A percentile compares a stretch with the other conserved stretches of the same genome.
Evolutionary conservation across 2,113 vertebrate species (phyloP).

Genomic region (Pomatorhinus ruficollis): DNA sequence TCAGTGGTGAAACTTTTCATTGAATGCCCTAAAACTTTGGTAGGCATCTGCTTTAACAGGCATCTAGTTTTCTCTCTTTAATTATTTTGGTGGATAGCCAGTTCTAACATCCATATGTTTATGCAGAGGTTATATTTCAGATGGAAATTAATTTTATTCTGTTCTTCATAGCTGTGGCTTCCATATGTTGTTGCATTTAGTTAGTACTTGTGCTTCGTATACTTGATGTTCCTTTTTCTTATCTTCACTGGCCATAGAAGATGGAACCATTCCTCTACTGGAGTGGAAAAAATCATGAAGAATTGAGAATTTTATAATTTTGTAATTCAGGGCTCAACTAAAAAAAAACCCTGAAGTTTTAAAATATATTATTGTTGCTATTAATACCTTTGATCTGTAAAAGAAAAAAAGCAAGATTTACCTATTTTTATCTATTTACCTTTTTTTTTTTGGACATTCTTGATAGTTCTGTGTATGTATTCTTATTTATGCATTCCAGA

Average conservation of each 20-base stretch:
- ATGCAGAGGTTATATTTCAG: conserved; percentile 12
- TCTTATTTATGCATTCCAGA: neutral
- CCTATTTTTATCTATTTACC: neutral
- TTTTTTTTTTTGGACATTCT: neutral
- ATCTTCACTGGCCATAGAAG: neutral
- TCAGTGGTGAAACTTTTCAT: neutral
- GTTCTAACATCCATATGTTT: conserved; percentile 22
- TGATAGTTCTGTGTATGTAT: neutral
- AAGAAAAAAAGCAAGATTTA: neutral
- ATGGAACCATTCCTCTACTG: neutral
- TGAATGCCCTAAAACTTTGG: neutral
- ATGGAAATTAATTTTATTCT: neutral
- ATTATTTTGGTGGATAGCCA: conserved; percentile 30
- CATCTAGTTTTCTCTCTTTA: neutral
- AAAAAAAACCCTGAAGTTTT: neutral
- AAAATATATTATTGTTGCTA: neutral
- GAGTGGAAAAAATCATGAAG: neutral
- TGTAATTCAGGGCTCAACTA: neutral
- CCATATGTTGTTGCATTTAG: neutral
- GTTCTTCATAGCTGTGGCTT: neutral
- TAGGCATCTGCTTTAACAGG: neutral
- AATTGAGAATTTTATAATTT: neutral
- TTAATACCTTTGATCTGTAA: neutral
- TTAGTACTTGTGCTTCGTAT: neutral
- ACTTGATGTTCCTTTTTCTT: neutral